Conservation (phyloP, 2,888 invertebrate species). For the Thera britannica region DNA sequence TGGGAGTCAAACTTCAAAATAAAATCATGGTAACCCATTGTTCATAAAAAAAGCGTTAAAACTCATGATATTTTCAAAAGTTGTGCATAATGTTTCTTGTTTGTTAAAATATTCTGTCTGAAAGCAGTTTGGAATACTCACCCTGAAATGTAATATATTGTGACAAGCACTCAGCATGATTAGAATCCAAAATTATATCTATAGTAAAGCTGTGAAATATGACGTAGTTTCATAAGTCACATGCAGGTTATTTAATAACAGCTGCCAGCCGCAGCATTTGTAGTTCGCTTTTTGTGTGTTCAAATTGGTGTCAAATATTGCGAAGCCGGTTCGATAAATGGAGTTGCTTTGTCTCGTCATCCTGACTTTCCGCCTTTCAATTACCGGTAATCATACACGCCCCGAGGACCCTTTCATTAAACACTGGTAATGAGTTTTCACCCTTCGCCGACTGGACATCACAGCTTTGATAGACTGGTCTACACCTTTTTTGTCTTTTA, state of each 20-base stretch:
- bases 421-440: constrained; percentile 82
- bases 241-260: constrained; percentile 34
- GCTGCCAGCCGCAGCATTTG: constrained; percentile 5
- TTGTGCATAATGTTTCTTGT: constrained; percentile 38
- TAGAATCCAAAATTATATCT: constrained; percentile 46
- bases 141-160: constrained; percentile 75
- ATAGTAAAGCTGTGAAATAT: constrained; percentile 21
- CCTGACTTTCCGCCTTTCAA: constrained; percentile 81
- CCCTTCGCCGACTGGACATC: constrained; percentile 80
- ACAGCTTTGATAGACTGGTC: constrained; percentile 66
- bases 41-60: too few species aligned
- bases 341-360: constrained; percentile 69
- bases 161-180: constrained; percentile 79
- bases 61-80: constrained; percentile 27
- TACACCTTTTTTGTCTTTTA: constrained; percentile 67
- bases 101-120: constrained; percentile 52
- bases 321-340: constrained; percentile 56
- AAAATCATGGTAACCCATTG: too few species aligned
- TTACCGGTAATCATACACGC: constrained; percentile 83
- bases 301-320: constrained; percentile 32
- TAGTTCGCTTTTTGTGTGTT: constrained; percentile 6
- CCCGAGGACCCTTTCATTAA: constrained; percentile 81
- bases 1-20: too few species aligned
- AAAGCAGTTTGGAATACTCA: constrained; percentile 56
- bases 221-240: constrained; percentile 31